These are phyloP conservation scores for Mionectes macconnelli DNA, from an alignment of 2,113 vertebrate genomes.

Conservation along the genomic window DNA sequence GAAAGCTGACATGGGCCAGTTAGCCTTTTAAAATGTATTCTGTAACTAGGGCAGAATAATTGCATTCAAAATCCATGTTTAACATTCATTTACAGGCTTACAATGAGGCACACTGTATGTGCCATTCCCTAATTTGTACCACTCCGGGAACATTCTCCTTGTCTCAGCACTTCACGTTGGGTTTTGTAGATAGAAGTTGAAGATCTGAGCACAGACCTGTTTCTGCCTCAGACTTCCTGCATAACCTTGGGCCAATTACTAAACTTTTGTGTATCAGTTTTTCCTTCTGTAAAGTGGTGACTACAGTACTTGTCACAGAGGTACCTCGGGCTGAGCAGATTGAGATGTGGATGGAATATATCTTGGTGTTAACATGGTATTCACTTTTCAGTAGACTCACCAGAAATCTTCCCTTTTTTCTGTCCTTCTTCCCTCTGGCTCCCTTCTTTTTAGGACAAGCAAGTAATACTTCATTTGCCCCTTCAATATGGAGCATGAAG, in stretches of 20 bases:
- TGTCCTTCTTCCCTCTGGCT: background rate
- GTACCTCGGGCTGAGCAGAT: background rate
- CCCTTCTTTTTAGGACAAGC: background rate
- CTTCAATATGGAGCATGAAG: background rate
- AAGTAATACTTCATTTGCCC: background rate
- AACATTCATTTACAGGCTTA: slow-evolving; percentile 15
- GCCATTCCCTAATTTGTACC: slow-evolving; percentile 16
- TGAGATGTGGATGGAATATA: background rate
- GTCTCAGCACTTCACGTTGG: background rate
- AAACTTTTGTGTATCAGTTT: background rate
- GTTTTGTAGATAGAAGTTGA: background rate
- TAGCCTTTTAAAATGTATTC: background rate
- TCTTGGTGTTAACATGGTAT: background rate
- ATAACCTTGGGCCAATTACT: background rate
- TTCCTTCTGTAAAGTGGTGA: background rate
- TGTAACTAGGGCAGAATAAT: slow-evolving; percentile 30
- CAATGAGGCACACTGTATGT: background rate
- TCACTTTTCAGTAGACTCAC: background rate
- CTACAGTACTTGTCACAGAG: background rate
- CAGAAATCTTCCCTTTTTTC: background rate
- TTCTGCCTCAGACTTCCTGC: background rate
- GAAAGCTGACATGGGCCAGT: background rate
- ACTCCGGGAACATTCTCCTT: background rate
- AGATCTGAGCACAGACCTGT: background rate
- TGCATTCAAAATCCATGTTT: slow-evolving; percentile 20